Percentiles rank a stretch among this genome's conserved stretches.
phyloP scores from a whole-genome alignment of 2,888 invertebrate species.

The Agrotis segetum region DNA sequence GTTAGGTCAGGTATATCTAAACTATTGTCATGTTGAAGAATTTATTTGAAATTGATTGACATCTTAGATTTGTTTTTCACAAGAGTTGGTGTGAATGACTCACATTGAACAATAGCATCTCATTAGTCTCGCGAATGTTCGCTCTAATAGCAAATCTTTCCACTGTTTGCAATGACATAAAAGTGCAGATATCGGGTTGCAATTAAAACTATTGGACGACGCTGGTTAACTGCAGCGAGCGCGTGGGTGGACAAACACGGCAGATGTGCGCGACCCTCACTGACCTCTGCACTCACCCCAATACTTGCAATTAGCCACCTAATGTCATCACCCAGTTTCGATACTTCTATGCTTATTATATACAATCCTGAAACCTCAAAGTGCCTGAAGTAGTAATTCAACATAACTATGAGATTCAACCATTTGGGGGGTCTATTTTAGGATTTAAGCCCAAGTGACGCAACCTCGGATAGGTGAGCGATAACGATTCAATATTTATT shows the following conservation, averaged over 20 bases:
- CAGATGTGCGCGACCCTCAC: conserved; percentile 87
- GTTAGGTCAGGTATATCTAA: conserved; percentile 58
- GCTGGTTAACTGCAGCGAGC: conserved; percentile 82
- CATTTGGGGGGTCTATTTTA: conserved; percentile 87
- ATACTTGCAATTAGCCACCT: conserved; percentile 81
- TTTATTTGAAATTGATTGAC: conserved; percentile 57
- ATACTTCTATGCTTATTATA: conserved; percentile 41
- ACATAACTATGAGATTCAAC: conserved; percentile 57
- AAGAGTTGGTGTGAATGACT: conserved; percentile 47
- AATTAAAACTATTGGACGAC: conserved; percentile 87
- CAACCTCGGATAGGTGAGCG: conserved; percentile 84
- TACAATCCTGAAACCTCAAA: conserved; percentile 42
- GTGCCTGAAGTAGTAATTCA: conserved; percentile 25
- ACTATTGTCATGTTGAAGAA: conserved; percentile 64
- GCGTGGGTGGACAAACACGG: conserved; percentile 86
- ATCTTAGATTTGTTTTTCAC: conserved; percentile 66
- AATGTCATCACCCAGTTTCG: conserved; percentile 72
- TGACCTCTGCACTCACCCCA: conserved; percentile 80
- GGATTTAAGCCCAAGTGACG: conserved; percentile 82
- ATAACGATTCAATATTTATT: conserved; percentile 90
- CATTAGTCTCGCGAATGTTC: conserved; percentile 46
- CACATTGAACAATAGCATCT: conserved; percentile 43
- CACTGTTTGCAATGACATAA: conserved; percentile 70
- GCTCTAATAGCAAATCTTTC: conserved; percentile 57
- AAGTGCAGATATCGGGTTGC: conserved; percentile 87